phyloP scores from a whole-genome alignment of 2,797 vertebrate species.

The Labeo calbasu region DNA sequence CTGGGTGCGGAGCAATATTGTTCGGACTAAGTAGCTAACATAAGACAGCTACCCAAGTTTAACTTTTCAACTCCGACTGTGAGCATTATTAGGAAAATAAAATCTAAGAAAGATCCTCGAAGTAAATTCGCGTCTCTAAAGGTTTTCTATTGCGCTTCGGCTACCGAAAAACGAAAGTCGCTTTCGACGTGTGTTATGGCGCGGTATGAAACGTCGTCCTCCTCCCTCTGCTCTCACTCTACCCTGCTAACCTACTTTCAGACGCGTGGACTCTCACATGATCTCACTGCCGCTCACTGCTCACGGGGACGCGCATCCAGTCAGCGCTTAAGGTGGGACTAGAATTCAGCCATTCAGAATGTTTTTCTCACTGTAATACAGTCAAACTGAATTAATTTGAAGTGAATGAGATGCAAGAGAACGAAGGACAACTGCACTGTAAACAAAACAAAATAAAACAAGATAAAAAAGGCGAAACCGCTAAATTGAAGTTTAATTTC shows the following conservation, averaged over 20 bases:
- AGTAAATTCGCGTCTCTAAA: not conserved
- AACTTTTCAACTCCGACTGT: conserved; percentile 59
- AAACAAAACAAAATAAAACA: not conserved
- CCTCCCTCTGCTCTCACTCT: conserved; percentile 72
- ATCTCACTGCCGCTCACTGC: conserved; percentile 70
- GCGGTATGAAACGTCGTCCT: conserved; percentile 34
- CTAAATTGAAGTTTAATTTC: no score
- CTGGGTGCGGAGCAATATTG: conserved; percentile 65
- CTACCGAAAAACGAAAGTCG: not conserved
- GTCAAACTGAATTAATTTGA: not conserved
- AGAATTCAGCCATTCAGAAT: conserved; percentile 3
- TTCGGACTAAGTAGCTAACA: conserved; percentile 52
- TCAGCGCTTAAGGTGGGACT: conserved; percentile 73
- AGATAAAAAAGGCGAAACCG: no score
- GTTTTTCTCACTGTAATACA: not conserved
- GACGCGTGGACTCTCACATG: conserved; percentile 84
- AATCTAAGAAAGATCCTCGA: not conserved
- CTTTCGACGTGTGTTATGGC: conserved; percentile 46
- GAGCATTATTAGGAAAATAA: conserved; percentile 44
- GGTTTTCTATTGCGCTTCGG: not conserved
- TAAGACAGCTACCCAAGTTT: conserved; percentile 60
- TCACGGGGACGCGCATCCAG: conserved; percentile 73
- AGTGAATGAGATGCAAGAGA: not conserved
- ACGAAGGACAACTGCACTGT: not conserved
- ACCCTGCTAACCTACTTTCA: conserved; percentile 83